Base-by-base conservation (phyloP, 2,888 invertebrate species). In the Ferrisia virgata region DNA sequence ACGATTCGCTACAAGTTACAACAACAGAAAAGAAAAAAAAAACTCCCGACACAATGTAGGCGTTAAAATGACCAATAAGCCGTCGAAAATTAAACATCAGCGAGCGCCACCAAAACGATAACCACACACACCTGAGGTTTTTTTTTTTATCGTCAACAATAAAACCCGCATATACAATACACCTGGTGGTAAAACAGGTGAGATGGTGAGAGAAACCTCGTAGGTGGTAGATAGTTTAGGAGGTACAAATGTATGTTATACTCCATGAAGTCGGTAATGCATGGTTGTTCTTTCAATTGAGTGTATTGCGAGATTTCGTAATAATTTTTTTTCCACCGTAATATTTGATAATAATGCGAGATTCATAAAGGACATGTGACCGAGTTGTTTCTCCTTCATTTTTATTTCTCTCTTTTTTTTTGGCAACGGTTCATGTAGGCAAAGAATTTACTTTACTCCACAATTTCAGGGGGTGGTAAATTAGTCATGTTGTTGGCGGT, bases 31-130 rank as follows among this genome's bases (percentile, higher is more conserved):
- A n/a, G n/a, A n/a, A n/a, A n/a, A n/a, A n/a, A n/a, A n/a, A n/a
- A n/a, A n/a, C n/a, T n/a, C n/a, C 64, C 25, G 15, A 64, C 64
- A 64, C 64, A 64, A 64, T 64, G 64, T 64, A 64, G 64, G 64
- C 72, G 72, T 76, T 36, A 76, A 69, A 76, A 76, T 64, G 64
- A 64, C 64, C 64, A 64, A 76, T 36, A 76, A 76, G n/a, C 72
- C 36, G 36, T 18, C 36, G 72, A 76, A 76, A 76, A 31, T n/a
- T 15, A 36, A 76, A 8, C 72, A n/a, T n/a, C n/a, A n/a, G 11
- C 53, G 22, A 53, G 18, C 53, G 53, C 53, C 53, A 76, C 72
- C 72, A 22, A 76, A 76, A 76, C 33, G 53, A 22, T 53, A 76
- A 36, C 33, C 36, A 22, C 72, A 76, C 72, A 76, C 53, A 53